phyloP scores from a whole-genome alignment of 2,888 invertebrate genomes.

The Sesia apiformis region DNA sequence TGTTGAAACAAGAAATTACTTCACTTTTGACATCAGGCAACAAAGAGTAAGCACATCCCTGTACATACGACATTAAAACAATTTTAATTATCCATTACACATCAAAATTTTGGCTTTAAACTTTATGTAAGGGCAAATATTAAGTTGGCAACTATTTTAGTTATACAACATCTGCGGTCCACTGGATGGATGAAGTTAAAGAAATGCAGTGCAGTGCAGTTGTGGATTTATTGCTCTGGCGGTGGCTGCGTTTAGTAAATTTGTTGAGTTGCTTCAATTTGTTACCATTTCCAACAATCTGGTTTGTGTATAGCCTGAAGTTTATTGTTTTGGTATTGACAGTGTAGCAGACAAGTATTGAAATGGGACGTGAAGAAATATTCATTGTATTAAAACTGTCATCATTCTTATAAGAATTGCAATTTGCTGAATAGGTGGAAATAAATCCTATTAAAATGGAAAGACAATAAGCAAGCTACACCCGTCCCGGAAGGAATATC shows the following conservation, averaged over 20 bases:
- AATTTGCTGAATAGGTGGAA: too few relatives aligned
- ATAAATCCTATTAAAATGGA: too few relatives aligned
- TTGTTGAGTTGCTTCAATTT: slow-evolving; percentile 3
- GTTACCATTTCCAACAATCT: slow-evolving; percentile 1
- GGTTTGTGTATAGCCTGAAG: background rate
- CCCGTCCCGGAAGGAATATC: too few relatives aligned
- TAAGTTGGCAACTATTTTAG: background rate
- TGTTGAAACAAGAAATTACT: too few relatives aligned
- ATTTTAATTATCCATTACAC: background rate
- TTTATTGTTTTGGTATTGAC: background rate
- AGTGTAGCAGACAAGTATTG: background rate
- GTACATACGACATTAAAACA: background rate
- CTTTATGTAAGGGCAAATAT: background rate
- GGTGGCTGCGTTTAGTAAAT: slow-evolving; percentile 15
- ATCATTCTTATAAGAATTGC: too few relatives aligned
- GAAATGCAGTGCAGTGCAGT: slow-evolving; percentile 20
- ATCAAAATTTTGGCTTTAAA: background rate
- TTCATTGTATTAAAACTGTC: too few relatives aligned
- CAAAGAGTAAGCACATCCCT: background rate
- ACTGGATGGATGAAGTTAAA: slow-evolving; percentile 12
- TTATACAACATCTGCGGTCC: background rate
- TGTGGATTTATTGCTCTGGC: slow-evolving; percentile 26
- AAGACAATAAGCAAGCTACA: too few relatives aligned
- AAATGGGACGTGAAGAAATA: too few relatives aligned
- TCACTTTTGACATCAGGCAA: too few relatives aligned